These are phyloP conservation scores for Xyrauchen texanus DNA, from an alignment of 2,113 vertebrate species.

Conservation along the genomic window DNA sequence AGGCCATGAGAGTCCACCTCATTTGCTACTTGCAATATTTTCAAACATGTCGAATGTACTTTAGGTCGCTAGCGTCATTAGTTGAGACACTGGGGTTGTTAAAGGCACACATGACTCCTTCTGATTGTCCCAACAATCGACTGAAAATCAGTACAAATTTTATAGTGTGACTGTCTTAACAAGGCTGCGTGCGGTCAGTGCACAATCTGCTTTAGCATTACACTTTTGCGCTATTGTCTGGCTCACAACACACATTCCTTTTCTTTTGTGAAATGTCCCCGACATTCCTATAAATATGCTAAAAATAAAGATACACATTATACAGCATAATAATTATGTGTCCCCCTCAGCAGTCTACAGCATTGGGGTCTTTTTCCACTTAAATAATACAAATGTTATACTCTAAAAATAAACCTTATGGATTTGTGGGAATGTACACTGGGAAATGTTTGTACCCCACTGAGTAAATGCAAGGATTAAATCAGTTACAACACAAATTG, in stretches of 20 bases:
- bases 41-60: too few species aligned
- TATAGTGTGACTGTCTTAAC: too few species aligned
- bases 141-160: too few species aligned
- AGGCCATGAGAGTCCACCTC: too few species aligned
- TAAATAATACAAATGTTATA: slow-evolving; percentile 56
- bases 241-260: slow-evolving; percentile 59
- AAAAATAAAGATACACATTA: slow-evolving; percentile 59
- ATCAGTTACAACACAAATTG: slow-evolving; percentile 56
- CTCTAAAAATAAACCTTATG: slow-evolving; percentile 65
- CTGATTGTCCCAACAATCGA: too few species aligned
- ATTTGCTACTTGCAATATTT: too few species aligned
- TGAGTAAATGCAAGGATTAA: slow-evolving; percentile 55
- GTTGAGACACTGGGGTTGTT: too few species aligned
- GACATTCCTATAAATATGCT: slow-evolving; percentile 55
- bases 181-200: slow-evolving; percentile 40
- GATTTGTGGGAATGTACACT: slow-evolving; percentile 47
- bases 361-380: slow-evolving; percentile 53
- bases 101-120: too few species aligned
- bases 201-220: slow-evolving; percentile 12
- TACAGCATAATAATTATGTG: slow-evolving; percentile 36
- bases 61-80: too few species aligned
- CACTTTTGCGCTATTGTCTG: slow-evolving; percentile 23
- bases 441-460: slow-evolving; percentile 43
- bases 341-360: slow-evolving; percentile 53
- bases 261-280: slow-evolving; percentile 63